These are phyloP conservation scores for Falcaria lacertinaria DNA, from an alignment of 2,888 invertebrate species.

Conservation along the genomic window DNA sequence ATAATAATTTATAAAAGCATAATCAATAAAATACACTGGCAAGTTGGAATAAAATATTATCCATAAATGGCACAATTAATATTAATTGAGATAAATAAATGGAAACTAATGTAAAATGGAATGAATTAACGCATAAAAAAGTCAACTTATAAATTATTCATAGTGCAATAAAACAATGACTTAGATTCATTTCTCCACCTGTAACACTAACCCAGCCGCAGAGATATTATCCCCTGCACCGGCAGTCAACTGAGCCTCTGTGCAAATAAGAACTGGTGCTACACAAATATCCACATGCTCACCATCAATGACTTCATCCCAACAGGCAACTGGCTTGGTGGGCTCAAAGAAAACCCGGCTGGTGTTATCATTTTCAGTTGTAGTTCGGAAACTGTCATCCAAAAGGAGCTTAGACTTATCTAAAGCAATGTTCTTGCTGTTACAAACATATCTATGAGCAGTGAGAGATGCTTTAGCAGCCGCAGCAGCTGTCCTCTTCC, in stretches of 20 bases:
- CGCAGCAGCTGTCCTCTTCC: conserved; percentile 89
- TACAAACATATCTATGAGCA: conserved; percentile 90
- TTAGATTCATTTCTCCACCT: conserved; percentile 72
- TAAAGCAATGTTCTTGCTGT: conserved; percentile 78
- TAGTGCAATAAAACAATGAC: conserved; percentile 11
- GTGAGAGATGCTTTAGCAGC: conserved; percentile 91
- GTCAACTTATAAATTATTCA: conserved; percentile 11
- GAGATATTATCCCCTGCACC: conserved; percentile 94
- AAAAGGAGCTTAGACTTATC: conserved; percentile 81
- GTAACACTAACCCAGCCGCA: conserved; percentile 90
- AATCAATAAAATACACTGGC: background rate
- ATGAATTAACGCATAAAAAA: conserved; percentile 16
- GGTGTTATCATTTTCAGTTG: conserved; percentile 70
- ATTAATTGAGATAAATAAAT: background rate
- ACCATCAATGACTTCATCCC: conserved; percentile 82
- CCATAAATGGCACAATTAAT: background rate
- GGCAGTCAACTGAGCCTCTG: conserved; percentile 88
- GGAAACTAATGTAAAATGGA: background rate
- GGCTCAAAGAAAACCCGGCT: conserved; percentile 83
- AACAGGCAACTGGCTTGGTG: conserved; percentile 88
- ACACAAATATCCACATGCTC: conserved; percentile 85
- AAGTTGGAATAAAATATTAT: background rate
- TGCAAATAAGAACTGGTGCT: conserved; percentile 91
- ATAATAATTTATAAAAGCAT: too few species aligned
- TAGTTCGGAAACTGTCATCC: conserved; percentile 91